Evolutionary conservation across 2,113 vertebrate species (phyloP).

Genomic region (Telmatochromis sp.): DNA sequence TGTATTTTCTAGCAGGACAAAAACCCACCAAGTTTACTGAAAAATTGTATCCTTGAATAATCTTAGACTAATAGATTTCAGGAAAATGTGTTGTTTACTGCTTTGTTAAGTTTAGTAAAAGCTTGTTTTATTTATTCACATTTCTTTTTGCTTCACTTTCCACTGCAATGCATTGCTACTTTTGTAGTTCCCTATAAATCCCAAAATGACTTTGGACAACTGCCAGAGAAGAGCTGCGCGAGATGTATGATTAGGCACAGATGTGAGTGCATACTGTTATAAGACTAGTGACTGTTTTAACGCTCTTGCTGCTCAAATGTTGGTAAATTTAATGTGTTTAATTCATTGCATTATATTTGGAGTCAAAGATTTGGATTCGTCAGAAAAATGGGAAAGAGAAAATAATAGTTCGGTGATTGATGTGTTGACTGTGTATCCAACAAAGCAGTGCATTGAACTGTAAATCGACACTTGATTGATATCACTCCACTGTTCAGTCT

Average conservation of each 20-base stretch:
- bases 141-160: not conserved
- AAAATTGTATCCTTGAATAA: not conserved
- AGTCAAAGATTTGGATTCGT: not conserved
- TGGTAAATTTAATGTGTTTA: not conserved
- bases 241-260: not conserved
- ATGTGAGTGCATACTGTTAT: not conserved
- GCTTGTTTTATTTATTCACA: not conserved
- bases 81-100: not conserved
- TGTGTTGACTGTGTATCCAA: conserved; percentile 15
- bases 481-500: not conserved
- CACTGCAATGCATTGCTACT: not conserved
- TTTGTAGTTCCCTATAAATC: not conserved
- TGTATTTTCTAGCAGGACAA: not conserved
- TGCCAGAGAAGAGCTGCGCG: not conserved
- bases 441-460: conserved; percentile 6
- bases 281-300: not conserved
- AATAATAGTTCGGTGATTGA: conserved; percentile 3
- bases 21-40: not conserved
- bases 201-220: not conserved
- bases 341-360: not conserved
- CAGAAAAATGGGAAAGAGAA: not conserved
- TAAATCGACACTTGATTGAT: conserved; percentile 43
- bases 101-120: not conserved
- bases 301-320: not conserved
- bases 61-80: not conserved